Evolutionary conservation across 2,113 vertebrate genomes (phyloP).

Genomic region (Microcebus tavaratra): DNA sequence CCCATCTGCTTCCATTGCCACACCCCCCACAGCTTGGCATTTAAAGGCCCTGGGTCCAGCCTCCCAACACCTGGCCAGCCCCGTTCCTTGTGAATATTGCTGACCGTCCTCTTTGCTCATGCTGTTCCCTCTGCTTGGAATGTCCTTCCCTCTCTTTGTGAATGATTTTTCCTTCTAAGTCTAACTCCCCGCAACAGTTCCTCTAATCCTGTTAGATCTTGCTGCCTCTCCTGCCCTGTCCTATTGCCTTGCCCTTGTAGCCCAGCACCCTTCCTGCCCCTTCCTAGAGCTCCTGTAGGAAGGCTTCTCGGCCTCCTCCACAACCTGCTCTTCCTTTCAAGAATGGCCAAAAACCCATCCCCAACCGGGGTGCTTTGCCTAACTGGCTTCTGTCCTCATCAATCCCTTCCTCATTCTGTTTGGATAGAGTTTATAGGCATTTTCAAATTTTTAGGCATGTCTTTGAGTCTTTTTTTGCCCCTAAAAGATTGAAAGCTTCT

Average conservation of each 20-base stretch:
- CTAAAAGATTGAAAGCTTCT: not conserved
- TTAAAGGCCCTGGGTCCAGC: not conserved
- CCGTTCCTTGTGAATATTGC: not conserved
- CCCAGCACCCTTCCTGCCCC: not conserved
- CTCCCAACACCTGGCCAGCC: too few species aligned
- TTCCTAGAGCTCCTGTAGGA: not conserved
- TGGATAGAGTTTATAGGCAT: not conserved
- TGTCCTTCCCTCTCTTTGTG: not conserved
- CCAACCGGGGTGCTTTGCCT: not conserved
- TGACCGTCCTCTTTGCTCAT: not conserved
- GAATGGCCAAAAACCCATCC: not conserved
- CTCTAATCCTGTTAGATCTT: not conserved
- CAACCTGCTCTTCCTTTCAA: not conserved
- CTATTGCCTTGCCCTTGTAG: not conserved
- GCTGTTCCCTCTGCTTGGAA: not conserved
- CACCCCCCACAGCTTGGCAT: not conserved
- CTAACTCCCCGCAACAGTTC: not conserved
- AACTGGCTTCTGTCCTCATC: not conserved
- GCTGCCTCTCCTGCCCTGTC: not conserved
- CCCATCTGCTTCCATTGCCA: not conserved
- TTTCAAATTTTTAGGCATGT: not conserved
- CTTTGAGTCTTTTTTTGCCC: not conserved
- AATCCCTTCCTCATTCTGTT: not conserved
- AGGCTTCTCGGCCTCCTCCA: not conserved
- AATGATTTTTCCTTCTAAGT: not conserved